Conservation (phyloP, 1,140 invertebrate species). For the Tachypleus tridentatus region DNA sequence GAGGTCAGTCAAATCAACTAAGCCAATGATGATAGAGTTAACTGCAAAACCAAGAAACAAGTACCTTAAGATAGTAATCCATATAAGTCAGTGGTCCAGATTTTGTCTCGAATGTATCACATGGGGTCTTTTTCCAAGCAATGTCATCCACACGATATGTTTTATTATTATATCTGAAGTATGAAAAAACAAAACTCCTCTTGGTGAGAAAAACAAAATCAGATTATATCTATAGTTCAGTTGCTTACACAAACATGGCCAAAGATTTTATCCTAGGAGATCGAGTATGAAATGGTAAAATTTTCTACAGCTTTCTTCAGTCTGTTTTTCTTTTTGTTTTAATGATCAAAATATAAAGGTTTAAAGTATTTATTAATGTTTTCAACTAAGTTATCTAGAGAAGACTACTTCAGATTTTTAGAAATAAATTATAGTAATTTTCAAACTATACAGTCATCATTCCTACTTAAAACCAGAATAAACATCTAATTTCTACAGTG, state of each 20-base stretch:
- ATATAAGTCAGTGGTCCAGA: constrained; percentile 22
- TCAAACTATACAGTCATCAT: too few species aligned
- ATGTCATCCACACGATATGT: constrained; percentile 41
- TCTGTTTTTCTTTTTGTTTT: neutral
- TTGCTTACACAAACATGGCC: neutral
- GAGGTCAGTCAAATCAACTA: too few species aligned
- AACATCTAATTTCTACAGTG: too few species aligned
- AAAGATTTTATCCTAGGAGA: neutral
- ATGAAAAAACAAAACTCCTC: constrained; percentile 33
- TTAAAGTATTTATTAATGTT: neutral
- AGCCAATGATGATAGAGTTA: too few species aligned
- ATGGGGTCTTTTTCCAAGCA: constrained; percentile 33
- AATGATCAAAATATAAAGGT: neutral
- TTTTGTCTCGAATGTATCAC: constrained; percentile 28
- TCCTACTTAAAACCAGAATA: too few species aligned
- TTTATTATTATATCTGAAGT: constrained; percentile 36
- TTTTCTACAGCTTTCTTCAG: neutral
- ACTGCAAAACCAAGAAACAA: too few species aligned
- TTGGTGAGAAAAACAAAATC: neutral
- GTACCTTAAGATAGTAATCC: constrained; percentile 34
- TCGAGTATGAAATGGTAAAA: neutral
- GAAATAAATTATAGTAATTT: too few species aligned
- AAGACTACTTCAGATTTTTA: too few species aligned
- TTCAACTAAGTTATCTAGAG: too few species aligned
- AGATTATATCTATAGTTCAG: neutral